These are phyloP conservation scores for Oreortyx pictus DNA, from an alignment of 2,797 vertebrate species.

Conservation along the genomic window DNA sequence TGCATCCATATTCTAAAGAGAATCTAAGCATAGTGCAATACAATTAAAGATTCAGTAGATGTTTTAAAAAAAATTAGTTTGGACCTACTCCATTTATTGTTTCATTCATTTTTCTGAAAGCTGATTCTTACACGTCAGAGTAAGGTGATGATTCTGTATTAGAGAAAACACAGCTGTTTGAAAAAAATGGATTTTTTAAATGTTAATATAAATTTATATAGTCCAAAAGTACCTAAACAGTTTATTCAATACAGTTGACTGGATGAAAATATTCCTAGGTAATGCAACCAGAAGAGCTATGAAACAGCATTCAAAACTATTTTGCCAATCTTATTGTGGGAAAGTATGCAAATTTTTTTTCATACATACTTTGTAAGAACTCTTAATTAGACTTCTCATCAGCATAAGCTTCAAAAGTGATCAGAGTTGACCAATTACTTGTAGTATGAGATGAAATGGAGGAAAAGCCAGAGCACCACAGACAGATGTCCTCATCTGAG, in stretches of 20 bases:
- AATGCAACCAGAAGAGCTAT: neutral
- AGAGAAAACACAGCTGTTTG: neutral
- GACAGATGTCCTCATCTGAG: neutral
- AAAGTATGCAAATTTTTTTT: neutral
- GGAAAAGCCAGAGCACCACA: neutral
- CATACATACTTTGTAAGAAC: neutral
- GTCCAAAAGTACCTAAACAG: neutral
- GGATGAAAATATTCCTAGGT: neutral
- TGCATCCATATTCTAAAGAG: neutral
- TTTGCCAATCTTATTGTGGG: neutral
- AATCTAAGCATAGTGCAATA: neutral
- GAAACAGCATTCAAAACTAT: neutral
- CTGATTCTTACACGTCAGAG: neutral
- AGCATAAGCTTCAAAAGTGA: neutral
- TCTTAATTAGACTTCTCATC: neutral
- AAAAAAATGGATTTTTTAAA: neutral
- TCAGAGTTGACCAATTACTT: neutral
- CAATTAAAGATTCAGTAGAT: neutral
- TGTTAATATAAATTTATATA: neutral
- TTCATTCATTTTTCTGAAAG: slow-evolving; percentile 15
- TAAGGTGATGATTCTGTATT: neutral
- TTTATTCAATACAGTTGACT: neutral
- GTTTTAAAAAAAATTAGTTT: neutral
- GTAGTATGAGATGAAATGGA: neutral
- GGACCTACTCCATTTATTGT: neutral